These are phyloP conservation scores for Zenarchopterus dispar DNA, from an alignment of 2,797 vertebrate species.

Conservation along the genomic window DNA sequence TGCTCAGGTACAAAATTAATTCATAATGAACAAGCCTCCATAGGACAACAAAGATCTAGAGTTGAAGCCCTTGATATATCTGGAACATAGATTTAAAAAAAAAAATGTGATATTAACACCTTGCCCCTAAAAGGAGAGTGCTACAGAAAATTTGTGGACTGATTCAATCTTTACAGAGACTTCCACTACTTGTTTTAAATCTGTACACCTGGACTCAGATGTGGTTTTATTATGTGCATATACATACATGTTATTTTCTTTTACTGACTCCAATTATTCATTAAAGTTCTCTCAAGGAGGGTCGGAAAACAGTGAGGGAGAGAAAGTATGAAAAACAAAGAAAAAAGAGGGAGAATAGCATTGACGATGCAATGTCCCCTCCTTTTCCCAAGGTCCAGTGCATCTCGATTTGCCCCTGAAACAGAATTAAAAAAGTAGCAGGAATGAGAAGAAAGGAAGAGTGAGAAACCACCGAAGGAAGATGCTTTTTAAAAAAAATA, in stretches of 20 bases:
- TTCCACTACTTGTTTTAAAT: slow-evolving; percentile 6
- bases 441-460: slow-evolving; percentile 33
- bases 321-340: slow-evolving; percentile 61
- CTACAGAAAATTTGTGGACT: slow-evolving; percentile 29
- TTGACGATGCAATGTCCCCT: slow-evolving; percentile 76
- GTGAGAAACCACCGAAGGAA: too few species aligned
- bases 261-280: slow-evolving; percentile 54
- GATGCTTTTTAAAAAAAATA: too few species aligned
- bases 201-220: slow-evolving; percentile 31
- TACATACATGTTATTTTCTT: slow-evolving; percentile 15
- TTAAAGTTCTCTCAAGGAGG: slow-evolving; percentile 47
- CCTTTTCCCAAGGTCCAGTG: slow-evolving; percentile 77
- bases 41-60: slow-evolving; percentile 47
- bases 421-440: slow-evolving; percentile 55
- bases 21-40: slow-evolving; percentile 45
- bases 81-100: slow-evolving; percentile 23
- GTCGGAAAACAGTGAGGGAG: slow-evolving; percentile 46
- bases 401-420: slow-evolving; percentile 80
- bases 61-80: slow-evolving; percentile 68
- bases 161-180: slow-evolving; percentile 18
- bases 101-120: slow-evolving; percentile 23
- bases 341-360: slow-evolving; percentile 63
- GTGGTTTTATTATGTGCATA: slow-evolving; percentile 27
- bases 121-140: slow-evolving; percentile 36
- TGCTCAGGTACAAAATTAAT: slow-evolving; percentile 17